Percentiles rank a stretch among this genome's conserved stretches.
Conservation (phyloP, 2,797 vertebrate genomes). For the Gorsachius magnificus region DNA sequence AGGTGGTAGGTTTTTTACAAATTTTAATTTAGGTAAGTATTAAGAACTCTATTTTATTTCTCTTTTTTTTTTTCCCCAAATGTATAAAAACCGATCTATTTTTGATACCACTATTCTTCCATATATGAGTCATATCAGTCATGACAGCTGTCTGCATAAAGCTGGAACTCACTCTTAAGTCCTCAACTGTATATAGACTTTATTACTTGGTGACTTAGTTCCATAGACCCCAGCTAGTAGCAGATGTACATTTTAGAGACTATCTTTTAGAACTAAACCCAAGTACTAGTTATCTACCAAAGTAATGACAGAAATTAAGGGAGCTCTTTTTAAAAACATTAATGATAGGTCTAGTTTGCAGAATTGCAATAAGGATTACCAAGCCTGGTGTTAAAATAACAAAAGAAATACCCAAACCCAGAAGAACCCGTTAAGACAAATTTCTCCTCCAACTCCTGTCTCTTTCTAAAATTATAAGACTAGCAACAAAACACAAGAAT, state of each 20-base stretch:
- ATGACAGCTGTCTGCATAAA: not conserved
- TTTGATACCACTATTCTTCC: not conserved
- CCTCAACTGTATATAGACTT: not conserved
- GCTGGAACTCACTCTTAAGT: not conserved
- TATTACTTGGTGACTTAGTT: not conserved
- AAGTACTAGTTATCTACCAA: not conserved
- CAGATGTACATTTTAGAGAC: not conserved
- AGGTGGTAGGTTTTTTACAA: constrained; percentile 9
- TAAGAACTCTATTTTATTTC: not conserved
- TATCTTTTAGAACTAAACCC: not conserved
- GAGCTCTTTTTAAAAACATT: not conserved
- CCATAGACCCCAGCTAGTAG: not conserved
- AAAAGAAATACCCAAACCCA: not conserved
- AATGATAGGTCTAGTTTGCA: not conserved
- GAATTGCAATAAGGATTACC: not conserved
- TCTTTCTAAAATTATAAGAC: not conserved
- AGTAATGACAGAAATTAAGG: not conserved
- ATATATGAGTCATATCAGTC: constrained; percentile 1
- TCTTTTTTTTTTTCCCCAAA: too few species aligned
- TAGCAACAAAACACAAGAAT: not conserved
- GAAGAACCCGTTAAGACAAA: not conserved
- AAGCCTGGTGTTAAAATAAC: not conserved
- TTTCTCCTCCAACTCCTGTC: not conserved
- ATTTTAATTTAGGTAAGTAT: constrained; percentile 20
- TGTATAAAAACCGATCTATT: not conserved